A percentile compares a stretch with the other conserved stretches of the same genome.
phyloP scores from a whole-genome alignment of 2,113 vertebrate species.

The Corythoichthys intestinalis region DNA sequence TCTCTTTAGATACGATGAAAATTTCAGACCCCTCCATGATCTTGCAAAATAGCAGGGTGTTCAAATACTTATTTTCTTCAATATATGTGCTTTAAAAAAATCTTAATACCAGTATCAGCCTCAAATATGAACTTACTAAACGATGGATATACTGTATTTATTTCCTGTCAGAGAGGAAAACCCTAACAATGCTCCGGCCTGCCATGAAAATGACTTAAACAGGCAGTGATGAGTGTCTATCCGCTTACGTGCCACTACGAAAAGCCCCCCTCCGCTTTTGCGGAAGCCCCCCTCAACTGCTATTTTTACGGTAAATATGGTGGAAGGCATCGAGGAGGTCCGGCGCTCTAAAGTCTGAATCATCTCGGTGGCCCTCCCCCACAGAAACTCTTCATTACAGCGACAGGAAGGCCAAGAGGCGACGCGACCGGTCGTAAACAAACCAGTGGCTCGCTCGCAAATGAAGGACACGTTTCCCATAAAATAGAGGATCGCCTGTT shows the following conservation, averaged over 20 bases:
- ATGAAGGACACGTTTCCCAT: constrained; percentile 35
- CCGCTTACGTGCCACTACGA: constrained; percentile 20
- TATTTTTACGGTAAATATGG: constrained; percentile 36
- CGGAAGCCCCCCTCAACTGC: neutral
- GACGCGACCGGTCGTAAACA: neutral
- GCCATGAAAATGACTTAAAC: neutral
- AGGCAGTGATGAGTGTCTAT: neutral
- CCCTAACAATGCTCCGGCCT: too few species aligned
- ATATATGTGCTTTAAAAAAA: too few species aligned
- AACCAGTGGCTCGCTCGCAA: neutral
- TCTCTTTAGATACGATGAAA: too few species aligned
- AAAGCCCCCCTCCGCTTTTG: constrained; percentile 10
- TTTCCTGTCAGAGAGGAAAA: neutral
- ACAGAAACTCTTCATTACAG: constrained; percentile 14
- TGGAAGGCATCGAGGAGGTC: constrained; percentile 3
- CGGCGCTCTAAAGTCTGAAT: constrained; percentile 26
- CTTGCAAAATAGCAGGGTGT: too few species aligned
- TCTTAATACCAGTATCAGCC: too few species aligned
- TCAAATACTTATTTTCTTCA: too few species aligned
- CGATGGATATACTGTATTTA: too few species aligned
- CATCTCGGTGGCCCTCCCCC: neutral
- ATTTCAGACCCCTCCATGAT: too few species aligned
- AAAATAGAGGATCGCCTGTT: constrained; percentile 4
- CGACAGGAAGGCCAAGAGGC: constrained; percentile 18
- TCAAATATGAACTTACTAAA: too few species aligned